Evolutionary conservation across 2,888 invertebrate species (phyloP), one percentile per base, ranked within the genome.

Genomic region (Lasioglossum vierecki): DNA sequence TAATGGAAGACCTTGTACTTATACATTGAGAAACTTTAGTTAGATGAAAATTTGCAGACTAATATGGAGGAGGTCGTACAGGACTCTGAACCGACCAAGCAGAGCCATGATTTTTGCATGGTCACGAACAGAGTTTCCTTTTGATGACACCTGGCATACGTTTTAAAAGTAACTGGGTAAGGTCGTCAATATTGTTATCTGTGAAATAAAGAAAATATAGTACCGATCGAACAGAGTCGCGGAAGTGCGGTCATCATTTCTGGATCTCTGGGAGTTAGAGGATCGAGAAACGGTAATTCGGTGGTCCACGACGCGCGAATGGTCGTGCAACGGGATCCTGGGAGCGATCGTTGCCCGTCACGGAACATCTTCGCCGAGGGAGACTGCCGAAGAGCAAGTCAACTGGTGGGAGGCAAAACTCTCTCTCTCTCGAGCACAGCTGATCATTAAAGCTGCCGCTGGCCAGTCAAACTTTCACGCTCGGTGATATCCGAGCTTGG

Each of bases 401-500:
- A 80, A 79, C 75, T 82, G 87, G 93, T 92, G 93, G 94, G 92
- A 92, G 93, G 91, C 83, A 89, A 88, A 93, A 94, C 94, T 94
- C 93, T 94, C 92, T 92, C 91, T 92, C 91, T 91, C 89, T 90
- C 86, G 89, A 88, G 89, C 90, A 91, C 93, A 93, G 93, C 93
- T 93, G 93, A 94, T 94, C 92, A 91, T 92, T 92, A 91, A 92
- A 93, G 89, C 91, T 90, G 87, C 89, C 87, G 88, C 88, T 91
- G 94, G 94, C 93, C 94, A 94, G 94, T 94, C 92, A 93, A 93
- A 94, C 94, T 94, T 94, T 94, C 94, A 94, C 94, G 93, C 93
- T 93, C 91, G 90, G 91, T 88, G 88, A 92, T 93, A 93, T 92
- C 92, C 92, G 91, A 84, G 85, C 88, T 86, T 88, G 80, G 87